Percentiles rank a stretch among this genome's conserved stretches.
Conservation (phyloP, 2,888 invertebrate genomes). For the Steinernema hermaphroditum region DNA sequence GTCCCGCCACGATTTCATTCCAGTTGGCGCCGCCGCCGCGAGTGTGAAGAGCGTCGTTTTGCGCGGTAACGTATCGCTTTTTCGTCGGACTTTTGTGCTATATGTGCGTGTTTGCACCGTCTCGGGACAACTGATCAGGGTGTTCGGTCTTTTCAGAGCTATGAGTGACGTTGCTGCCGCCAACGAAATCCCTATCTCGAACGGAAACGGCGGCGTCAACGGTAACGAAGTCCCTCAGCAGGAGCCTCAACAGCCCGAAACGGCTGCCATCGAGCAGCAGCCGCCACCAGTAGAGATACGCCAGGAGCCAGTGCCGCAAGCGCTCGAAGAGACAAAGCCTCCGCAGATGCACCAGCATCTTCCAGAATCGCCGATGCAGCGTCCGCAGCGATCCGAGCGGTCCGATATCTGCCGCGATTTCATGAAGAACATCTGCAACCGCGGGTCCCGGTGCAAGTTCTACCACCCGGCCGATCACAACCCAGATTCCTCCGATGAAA, state of each 20-base stretch:
- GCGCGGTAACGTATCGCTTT: too few relatives aligned
- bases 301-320: too few relatives aligned
- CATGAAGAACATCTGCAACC: slow-evolving; percentile 72
- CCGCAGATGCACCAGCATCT: background rate
- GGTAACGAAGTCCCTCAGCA: background rate
- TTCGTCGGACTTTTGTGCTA: too few relatives aligned
- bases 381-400: background rate
- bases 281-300: background rate
- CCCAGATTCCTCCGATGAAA: slow-evolving; percentile 66
- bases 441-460: slow-evolving; percentile 73
- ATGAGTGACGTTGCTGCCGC: background rate
- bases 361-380: background rate
- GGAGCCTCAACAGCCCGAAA: background rate
- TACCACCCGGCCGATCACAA: slow-evolving; percentile 69
- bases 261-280: background rate
- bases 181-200: background rate
- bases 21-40: background rate
- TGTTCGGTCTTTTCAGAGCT: background rate
- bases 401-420: slow-evolving; percentile 72
- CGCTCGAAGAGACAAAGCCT: too few relatives aligned
- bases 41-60: too few relatives aligned
- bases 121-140: too few relatives aligned
- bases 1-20: background rate
- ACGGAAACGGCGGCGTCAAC: slow-evolving; percentile 12
- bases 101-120: too few relatives aligned